Base-by-base conservation (phyloP, 1,140 invertebrate genomes). In the Hylyphantes graminicola region DNA sequence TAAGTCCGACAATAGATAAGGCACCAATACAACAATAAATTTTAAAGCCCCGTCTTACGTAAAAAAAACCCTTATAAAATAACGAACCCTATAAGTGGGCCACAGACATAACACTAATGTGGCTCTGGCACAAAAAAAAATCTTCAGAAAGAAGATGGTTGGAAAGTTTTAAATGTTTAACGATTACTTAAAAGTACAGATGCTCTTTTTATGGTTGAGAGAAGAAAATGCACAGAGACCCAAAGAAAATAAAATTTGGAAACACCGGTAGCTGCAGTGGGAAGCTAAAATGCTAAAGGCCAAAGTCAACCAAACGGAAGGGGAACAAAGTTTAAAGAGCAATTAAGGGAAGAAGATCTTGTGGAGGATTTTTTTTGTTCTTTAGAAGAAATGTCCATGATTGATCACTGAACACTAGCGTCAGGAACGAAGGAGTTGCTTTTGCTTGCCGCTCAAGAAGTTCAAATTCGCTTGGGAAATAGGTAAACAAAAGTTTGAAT, bases 161-260 rank as follows among this genome's bases (percentile, higher is more conserved):
- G 19, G 54, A 74, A 74, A 74, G 72, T 74, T 74, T 74, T 53
- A 74, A 74, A 53, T 74, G 72, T 74, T 74, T 74, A 74, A 74
- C 54, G 72, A 74, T 74, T 74, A 74, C 72, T 74, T 74, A 74
- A 74, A 74, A 74, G 72, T 74, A 57, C 72, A 12, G 54, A 57
- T 74, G 72, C 48, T 74, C 72, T 74, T 74, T 74, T 74, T 74
- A 74, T 74, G 72, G 72, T 55, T n/a, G 72, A 74, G 35, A 35
- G 57, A 74, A 74, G 72, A 74, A 74, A 35, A n/a, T 19, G 72
- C 19, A 57, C n/a, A 21, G 53, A n/a, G n/a, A 55, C 19, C 19
- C n/a, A 21, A 19, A n/a, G 9, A 74, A 57, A 74, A 74, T 8
- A 59, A 50, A 74, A 10, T 17, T 74, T 12, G 72, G 48, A 21